A percentile compares a stretch with the other conserved stretches of the same genome.
Conservation (phyloP, 1,140 invertebrate genomes). For the Scaptomyza montana region DNA sequence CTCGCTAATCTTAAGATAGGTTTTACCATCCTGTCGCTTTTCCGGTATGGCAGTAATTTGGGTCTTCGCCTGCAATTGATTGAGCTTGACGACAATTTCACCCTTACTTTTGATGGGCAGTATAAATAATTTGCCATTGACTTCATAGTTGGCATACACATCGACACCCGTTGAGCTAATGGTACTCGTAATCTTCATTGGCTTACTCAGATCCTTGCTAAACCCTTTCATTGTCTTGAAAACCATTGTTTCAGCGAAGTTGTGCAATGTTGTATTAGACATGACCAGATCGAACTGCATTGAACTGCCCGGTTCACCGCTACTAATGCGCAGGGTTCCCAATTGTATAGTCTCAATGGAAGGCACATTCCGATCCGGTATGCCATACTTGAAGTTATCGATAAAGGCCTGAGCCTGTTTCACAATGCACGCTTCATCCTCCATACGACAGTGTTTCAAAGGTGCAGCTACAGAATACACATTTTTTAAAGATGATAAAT, state of each 20-base stretch:
- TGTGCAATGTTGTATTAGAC: slow-evolving; percentile 41
- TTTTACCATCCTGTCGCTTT: slow-evolving; percentile 44
- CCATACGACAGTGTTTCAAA: slow-evolving; percentile 43
- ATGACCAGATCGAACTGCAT: slow-evolving; percentile 55
- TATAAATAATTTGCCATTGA: slow-evolving; percentile 57
- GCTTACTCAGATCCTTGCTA: slow-evolving; percentile 37
- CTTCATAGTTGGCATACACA: slow-evolving; percentile 61
- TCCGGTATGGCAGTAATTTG: slow-evolving; percentile 39
- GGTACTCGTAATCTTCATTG: slow-evolving; percentile 39
- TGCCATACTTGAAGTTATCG: slow-evolving; percentile 30
- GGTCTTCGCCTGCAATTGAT: slow-evolving; percentile 23
- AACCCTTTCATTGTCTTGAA: slow-evolving; percentile 53
- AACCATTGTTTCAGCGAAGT: slow-evolving; percentile 14
- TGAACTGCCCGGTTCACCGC: slow-evolving; percentile 32
- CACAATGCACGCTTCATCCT: slow-evolving; percentile 48
- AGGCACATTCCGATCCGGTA: slow-evolving; percentile 33
- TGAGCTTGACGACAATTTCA: slow-evolving; percentile 30
- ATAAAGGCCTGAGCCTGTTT: slow-evolving; percentile 44
- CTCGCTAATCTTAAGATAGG: slow-evolving; percentile 55
- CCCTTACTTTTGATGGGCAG: slow-evolving; percentile 58
- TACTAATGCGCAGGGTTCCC: slow-evolving; percentile 40
- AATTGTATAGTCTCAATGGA: slow-evolving; percentile 40
- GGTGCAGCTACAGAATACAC: slow-evolving; percentile 32
- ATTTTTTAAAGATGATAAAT: not conserved
- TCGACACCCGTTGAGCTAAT: slow-evolving; percentile 22